Base-by-base conservation (phyloP, 2,797 vertebrate species). In the Notolepis coatsorum region DNA sequence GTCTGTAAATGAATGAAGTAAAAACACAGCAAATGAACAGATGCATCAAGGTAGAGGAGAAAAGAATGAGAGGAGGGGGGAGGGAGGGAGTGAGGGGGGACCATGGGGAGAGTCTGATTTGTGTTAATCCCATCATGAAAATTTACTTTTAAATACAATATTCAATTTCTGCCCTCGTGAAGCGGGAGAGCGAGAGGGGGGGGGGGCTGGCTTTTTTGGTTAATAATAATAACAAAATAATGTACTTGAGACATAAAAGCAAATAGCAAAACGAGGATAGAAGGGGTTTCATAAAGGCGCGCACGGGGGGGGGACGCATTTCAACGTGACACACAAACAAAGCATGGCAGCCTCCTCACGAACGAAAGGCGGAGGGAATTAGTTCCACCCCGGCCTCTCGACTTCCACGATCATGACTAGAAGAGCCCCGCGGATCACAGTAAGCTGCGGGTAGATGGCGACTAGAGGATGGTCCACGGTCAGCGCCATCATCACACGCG, bases 91-190 rank as follows among this genome's bases (percentile, higher is more conserved):
- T 54, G 77, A 61, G 66, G 4, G 37, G 21, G 37, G 23, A 9
- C 1, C 5, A 24, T 54, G 76, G 72, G 75, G 73, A 86, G 77
- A 74, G 81, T 66, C 84, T 92, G 87, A 93, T 93, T 92, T 92
- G 90, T 75, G 82, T 93, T n/a, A 92, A 93, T 92, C 88, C 91
- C 82, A 85, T 93, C 78, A 83, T 81, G 81, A 80, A 93, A 93
- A 93, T 91, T 89, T 85, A 90, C 89, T 93, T 92, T 92, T 91
- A 93, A 93, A 92, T 88, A 87, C 86, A 90, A 92, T 89, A 92
- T 93, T 92, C 89, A 91, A 91, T 93, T 92, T 92, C 65, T 42
- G 43, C 77, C 80, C 79, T 83, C 77, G 64, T 78, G 76, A 54
- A 78, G 78, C 53, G 49, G 55, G 80, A 64, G 75, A 55, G 60